These are phyloP conservation scores for Spea hammondii DNA, from an alignment of 2,797 vertebrate genomes.

Conservation along the genomic window DNA sequence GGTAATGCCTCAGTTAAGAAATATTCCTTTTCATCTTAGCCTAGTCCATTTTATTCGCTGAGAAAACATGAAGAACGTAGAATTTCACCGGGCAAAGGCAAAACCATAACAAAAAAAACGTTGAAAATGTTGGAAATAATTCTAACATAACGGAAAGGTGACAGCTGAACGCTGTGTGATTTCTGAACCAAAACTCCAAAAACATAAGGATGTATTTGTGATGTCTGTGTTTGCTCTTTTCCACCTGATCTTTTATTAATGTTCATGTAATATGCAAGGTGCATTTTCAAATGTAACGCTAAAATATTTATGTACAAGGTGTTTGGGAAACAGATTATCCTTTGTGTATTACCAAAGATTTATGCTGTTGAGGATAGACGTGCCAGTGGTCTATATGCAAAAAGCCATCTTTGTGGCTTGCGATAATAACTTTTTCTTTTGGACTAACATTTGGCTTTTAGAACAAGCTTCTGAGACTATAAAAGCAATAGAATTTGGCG, in stretches of 20 bases:
- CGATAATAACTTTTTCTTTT: no score
- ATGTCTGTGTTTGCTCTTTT: no score
- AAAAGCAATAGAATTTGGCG: no score
- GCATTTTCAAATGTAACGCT: constrained; percentile 24
- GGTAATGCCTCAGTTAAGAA: constrained; percentile 22
- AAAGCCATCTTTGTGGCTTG: no score
- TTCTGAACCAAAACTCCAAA: not conserved
- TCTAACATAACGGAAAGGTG: not conserved
- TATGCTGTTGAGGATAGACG: no score
- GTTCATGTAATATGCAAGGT: constrained; percentile 27
- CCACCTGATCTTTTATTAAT: constrained; percentile 39
- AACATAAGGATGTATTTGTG: no score
- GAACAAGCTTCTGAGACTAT: no score
- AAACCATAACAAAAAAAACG: not conserved
- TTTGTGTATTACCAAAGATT: constrained; percentile 17
- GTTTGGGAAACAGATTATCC: not conserved
- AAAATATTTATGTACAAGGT: constrained; percentile 34
- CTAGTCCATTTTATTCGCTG: constrained; percentile 33
- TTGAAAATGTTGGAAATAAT: not conserved
- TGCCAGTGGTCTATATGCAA: no score
- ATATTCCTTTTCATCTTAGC: constrained; percentile 8
- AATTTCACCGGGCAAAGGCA: not conserved
- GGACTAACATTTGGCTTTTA: no score
- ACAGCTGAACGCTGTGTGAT: not conserved
- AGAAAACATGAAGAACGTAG: not conserved